These are phyloP conservation scores for Tretioscincus oriximinensis DNA, from an alignment of 2,113 vertebrate species.

Conservation along the genomic window DNA sequence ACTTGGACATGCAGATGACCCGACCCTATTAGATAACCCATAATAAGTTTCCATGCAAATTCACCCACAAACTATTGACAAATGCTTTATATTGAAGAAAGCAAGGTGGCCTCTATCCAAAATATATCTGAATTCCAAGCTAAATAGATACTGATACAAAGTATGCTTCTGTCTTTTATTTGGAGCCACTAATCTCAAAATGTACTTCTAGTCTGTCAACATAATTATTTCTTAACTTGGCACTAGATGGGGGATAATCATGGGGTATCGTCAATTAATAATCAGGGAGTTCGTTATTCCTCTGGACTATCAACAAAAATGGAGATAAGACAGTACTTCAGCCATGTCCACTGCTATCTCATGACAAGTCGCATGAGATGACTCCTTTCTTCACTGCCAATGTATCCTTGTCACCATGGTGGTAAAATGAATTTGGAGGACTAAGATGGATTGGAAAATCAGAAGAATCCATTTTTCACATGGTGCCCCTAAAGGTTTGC, in stretches of 20 bases:
- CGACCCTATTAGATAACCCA: no score
- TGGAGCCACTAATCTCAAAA: not conserved
- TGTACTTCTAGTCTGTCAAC: constrained; percentile 17
- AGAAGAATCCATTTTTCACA: constrained; percentile 38
- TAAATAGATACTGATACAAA: not conserved
- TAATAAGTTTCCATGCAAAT: no score
- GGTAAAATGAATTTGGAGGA: constrained; percentile 58
- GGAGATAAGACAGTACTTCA: constrained; percentile 39
- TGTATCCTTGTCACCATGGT: constrained; percentile 60
- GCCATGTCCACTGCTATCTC: constrained; percentile 46
- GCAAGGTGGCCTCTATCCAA: not conserved
- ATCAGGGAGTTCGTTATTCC: constrained; percentile 27
- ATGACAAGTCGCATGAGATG: constrained; percentile 23
- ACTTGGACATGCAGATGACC: no score
- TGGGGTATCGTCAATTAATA: constrained; percentile 42
- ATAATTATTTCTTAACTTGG: constrained; percentile 19
- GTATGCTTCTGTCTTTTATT: not conserved
- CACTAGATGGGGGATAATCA: constrained; percentile 9
- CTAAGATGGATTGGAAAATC: constrained; percentile 51
- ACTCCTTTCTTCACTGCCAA: constrained; percentile 47
- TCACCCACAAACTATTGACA: not conserved
- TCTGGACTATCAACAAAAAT: constrained; percentile 12
- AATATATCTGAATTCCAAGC: constrained; percentile 4
- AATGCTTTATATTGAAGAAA: not conserved
- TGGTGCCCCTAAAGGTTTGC: constrained; percentile 34